Percentiles rank a stretch among this genome's conserved stretches.
These are phyloP conservation scores for Tragelaphus eurycerus DNA, from an alignment of 2,797 vertebrate species.

Conservation along the genomic window DNA sequence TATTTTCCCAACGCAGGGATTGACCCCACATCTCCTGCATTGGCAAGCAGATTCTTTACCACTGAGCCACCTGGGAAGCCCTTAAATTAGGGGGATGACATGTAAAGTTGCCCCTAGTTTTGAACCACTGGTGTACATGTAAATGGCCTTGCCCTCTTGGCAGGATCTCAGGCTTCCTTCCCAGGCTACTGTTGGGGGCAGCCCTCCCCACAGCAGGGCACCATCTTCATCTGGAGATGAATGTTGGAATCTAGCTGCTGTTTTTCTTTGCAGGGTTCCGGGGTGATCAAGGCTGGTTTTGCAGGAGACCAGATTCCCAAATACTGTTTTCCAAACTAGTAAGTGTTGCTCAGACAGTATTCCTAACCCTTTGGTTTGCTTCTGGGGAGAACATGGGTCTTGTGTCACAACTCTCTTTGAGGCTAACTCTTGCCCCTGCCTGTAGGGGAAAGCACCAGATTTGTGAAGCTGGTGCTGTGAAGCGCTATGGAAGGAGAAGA, in stretches of 20 bases:
- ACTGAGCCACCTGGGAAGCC: background rate
- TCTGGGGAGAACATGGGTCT: background rate
- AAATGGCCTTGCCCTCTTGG: background rate
- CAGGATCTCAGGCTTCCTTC: background rate
- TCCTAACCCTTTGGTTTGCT: background rate
- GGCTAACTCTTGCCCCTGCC: background rate
- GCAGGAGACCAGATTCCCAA: slow-evolving; percentile 95
- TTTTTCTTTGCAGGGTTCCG: slow-evolving; percentile 86
- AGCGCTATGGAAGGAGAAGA: background rate
- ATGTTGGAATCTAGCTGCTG: background rate
- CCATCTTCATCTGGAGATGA: background rate
- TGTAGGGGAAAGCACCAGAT: background rate
- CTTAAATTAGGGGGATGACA: background rate
- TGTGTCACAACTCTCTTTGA: background rate
- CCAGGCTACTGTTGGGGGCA: accelerated
- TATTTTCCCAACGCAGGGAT: background rate
- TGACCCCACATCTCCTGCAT: background rate
- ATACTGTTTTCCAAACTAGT: slow-evolving; percentile 96
- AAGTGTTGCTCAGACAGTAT: slow-evolving; percentile 75
- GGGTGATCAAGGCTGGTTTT: slow-evolving; percentile 93
- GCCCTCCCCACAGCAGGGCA: background rate
- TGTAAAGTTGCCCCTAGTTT: background rate
- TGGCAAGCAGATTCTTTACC: background rate
- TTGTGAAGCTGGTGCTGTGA: background rate
- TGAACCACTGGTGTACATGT: background rate